A percentile compares a stretch with the other conserved stretches of the same genome.
Conservation (phyloP, 2,797 vertebrate species). For the Epinephelus malabaricus region DNA sequence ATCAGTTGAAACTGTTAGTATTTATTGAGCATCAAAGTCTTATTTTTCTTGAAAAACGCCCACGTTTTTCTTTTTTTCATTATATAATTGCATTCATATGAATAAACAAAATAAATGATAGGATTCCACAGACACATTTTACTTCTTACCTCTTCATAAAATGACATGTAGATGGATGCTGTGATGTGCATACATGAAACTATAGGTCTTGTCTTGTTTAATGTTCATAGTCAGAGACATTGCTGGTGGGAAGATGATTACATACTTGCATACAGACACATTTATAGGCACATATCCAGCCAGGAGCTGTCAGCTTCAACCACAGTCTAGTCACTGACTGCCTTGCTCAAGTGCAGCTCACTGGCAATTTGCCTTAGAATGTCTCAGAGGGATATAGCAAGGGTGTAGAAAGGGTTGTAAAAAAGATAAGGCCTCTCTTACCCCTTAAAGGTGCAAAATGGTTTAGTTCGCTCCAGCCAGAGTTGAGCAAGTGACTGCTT, state of each 20-base stretch:
- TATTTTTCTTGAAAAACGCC: no score
- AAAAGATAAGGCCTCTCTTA: no score
- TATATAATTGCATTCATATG: no score
- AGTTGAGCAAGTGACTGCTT: no score
- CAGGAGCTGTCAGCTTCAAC: conserved; percentile 47
- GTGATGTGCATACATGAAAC: conserved; percentile 13
- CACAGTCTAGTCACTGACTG: conserved; percentile 66
- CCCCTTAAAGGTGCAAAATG: no score
- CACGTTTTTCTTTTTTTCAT: not conserved
- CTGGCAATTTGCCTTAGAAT: conserved; percentile 34
- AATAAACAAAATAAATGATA: not conserved
- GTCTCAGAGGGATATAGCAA: not conserved
- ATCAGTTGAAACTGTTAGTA: not conserved
- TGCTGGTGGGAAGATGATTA: conserved; percentile 38
- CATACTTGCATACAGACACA: conserved; percentile 25
- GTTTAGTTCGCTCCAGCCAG: no score
- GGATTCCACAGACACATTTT: not conserved
- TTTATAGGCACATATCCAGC: conserved; percentile 37
- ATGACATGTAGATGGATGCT: not conserved
- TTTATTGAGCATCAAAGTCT: not conserved
- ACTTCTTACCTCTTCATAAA: not conserved
- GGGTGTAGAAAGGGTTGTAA: no score
- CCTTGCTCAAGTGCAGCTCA: conserved; percentile 28
- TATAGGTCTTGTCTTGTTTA: conserved; percentile 10
- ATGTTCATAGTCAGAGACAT: conserved; percentile 5